Base-by-base conservation (phyloP, 2,113 vertebrate species). In the Boulengeromyrus knoepffleri region DNA sequence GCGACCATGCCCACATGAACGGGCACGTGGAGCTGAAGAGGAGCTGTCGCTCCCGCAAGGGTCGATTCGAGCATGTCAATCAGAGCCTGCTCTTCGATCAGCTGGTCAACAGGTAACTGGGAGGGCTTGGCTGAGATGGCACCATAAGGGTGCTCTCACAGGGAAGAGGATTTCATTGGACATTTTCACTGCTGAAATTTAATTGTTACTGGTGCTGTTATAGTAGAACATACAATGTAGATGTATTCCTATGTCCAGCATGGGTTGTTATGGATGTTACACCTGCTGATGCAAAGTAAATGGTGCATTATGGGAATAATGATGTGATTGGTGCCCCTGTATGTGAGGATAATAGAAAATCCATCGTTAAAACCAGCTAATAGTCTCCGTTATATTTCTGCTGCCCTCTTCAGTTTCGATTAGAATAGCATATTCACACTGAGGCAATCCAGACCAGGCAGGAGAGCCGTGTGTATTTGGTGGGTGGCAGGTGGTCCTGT, bases 1-100 rank as follows among this genome's bases (percentile, higher is more conserved):
- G 95, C 74, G 98, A 98, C 92, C 98, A 97, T 93, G 95, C 97
- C 92, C 98, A 95, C 93, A 98, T 99, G 96, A 99, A 99, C 88
- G 98, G 98, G 92, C 97, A 97, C 89, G 97, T 98, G 94, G 97
- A 98, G 95, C 96, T 98, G 94, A 97, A 98, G 96, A 98, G 98
- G 42, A 99, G 98, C 94, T 98, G 97, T 93, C 96, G 97, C 90
- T 97, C 97, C 92, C 98, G 96, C 94, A 99, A 99, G 96, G 99
- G 97, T 96, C 97, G 97, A 93, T 99, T 99, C 93, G 97, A 98
- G 95, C 98, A 97, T 90, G 97, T 99, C 94, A 99, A 99, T 95
- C 99, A 99, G 94, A 99, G 98, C 95, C 96, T 99, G 93, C 96
- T 99, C 92, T 99, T 99, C 94, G 99, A 99, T 95, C 98, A 99